Percentiles rank a stretch among this genome's conserved stretches.
These are phyloP conservation scores for Sebastes vulpes DNA, from an alignment of 2,797 vertebrate species.

Conservation along the genomic window DNA sequence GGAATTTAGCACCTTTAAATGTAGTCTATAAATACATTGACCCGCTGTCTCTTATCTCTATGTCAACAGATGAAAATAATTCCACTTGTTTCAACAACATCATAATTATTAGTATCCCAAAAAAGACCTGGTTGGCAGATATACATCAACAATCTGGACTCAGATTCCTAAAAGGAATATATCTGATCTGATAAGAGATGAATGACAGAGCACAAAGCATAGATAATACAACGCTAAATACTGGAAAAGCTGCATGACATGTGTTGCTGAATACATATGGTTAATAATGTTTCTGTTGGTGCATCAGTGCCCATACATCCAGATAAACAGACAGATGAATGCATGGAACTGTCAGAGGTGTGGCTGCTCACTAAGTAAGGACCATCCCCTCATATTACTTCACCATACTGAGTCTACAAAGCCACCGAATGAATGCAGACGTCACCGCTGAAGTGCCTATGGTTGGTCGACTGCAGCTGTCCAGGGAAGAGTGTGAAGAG, in stretches of 20 bases:
- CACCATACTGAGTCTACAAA: not conserved
- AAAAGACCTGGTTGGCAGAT: not conserved
- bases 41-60: too few species aligned
- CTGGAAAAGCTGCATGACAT: not conserved
- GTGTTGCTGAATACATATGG: not conserved
- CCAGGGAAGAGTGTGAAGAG: slow-evolving; percentile 26
- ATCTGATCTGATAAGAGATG: not conserved
- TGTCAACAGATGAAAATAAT: not conserved
- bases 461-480: slow-evolving; percentile 43
- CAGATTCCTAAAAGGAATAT: not conserved
- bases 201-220: not conserved
- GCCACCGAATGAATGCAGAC: not conserved
- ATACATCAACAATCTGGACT: not conserved
- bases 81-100: not conserved
- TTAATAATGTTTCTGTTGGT: not conserved
- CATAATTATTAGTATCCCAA: not conserved
- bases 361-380: not conserved
- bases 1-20: too few species aligned
- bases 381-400: not conserved
- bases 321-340: not conserved
- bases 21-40: too few species aligned
- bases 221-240: not conserved
- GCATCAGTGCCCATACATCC: not conserved
- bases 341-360: not conserved
- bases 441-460: not conserved